Base-by-base conservation (phyloP, 2,888 invertebrate species). In the Seira ritae region DNA sequence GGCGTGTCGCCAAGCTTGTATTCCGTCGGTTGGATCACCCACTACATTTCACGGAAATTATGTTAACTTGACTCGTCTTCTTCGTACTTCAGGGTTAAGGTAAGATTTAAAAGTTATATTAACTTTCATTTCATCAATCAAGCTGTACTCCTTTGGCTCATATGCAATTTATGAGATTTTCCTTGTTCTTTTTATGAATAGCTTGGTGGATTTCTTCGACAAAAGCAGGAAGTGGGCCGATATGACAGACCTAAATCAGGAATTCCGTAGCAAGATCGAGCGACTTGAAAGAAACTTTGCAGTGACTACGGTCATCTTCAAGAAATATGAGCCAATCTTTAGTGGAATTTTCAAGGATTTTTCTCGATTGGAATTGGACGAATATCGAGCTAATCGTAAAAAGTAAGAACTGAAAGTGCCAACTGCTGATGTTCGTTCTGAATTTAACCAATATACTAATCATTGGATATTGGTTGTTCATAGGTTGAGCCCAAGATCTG, bases 201-300 rank as follows among this genome's bases (percentile, higher is more conserved):
- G 97, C 90, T 92, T 98, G 84, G 95, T 96, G 84, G 96, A 98
- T 90, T 99, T 99, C 91, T 98, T 98, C 90, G 94, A 94, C 87
- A 98, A 98, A 92, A 97, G 98, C 90, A 95, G 96, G 90, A 95
- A 95, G 90, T 99, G 98, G 98, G 94, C 96, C 84, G 97, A 97
- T 89, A 98, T 99, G 97, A 95, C 97, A 0, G 94, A 95, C 87
- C 93, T 97, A 91, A 94, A 97, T 0, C 94, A 94, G 88, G 95
- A 96, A 80, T 96, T 98, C 90, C 93, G 95, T 84, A 93, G 94
- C 68, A 96, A 96, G 91, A 95, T 98, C 80, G 95, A 96, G 84
- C 93, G 94, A 84, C 91, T 98, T 80, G 96, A 98, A 90, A 93
- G 95, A 79, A 97, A 96, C 90, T 98, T 98, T 92, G 95, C 96